Evolutionary conservation across 1,140 invertebrate genomes (phyloP), one percentile per base, ranked within the genome.

Genomic region (Drosophila ficusphila): DNA sequence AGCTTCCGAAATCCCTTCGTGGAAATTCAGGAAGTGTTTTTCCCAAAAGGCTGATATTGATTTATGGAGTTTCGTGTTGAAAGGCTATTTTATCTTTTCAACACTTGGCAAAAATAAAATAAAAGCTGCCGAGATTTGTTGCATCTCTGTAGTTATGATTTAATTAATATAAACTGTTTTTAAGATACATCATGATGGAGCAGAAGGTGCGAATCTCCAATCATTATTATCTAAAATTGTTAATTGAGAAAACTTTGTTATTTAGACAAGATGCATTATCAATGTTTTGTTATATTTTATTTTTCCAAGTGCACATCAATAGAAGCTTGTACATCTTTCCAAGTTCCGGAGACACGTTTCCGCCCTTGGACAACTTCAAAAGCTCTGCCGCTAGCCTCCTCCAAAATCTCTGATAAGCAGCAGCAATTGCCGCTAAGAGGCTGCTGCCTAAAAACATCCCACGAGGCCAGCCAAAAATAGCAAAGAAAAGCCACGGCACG

Each of bases 391-490:
- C 39, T 19, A n/a, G 9, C 7, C 12, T 3, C n/a, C n/a, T 11
- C 21, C n/a, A 6, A 12, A 33, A 36, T 19, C 21, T 27, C 39
- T 71, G 70, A 79, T 64, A 64, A 52, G 61, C 79, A 68, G 71
- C 58, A 61, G 68, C 79, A 83, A 82, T 81, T 81, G 78, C 56
- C 53, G 23, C 21, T 19, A 51, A 47, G 16, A 21, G 36, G 41
- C 19, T 16, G 6, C 41, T 33, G 44, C 44, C 44, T 27, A 19
- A 23, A 7, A 67, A 27, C 75, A 61, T 75, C 70, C 79, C 79
- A 75, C 49, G 79, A 71, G 75, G 75, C 58, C 58, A 42, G 76
- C 64, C 71, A 41, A 72, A 86, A 79, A 86, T 86, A 81, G 39
- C 53, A 48, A 19, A 38, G 33, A 49, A 56, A 49, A 34, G 16